Base-by-base conservation (phyloP, 1,140 invertebrate species). In the Drosophila obscura region DNA sequence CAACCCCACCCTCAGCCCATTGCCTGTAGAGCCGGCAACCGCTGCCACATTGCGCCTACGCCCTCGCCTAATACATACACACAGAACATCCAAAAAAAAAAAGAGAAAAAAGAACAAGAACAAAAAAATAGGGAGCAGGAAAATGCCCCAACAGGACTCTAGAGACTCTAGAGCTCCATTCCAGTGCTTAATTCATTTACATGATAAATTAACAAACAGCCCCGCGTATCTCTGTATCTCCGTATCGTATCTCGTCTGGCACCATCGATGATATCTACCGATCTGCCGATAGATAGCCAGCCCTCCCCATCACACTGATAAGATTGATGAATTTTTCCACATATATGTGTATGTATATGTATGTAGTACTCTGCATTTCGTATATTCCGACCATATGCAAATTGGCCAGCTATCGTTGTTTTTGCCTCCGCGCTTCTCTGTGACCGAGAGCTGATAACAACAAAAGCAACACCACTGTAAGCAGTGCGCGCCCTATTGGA, bases 301-400 rank as follows among this genome's bases (percentile, higher is more conserved):
- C 50, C 8, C 24, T 19, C 5, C 51, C 51, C 2, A 52, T 11
- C 31, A 31, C 43, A 26, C 58, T 55, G 76, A 79, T 79, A 77
- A 79, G 77, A 79, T 77, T 80, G 80, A 84, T 85, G 81, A 77
- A 66, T 77, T 64, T 69, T 62, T 41, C 2, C 39, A 28, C 2
- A 35, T 35, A 11, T 35, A 11, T 39, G 4, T 7, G 2, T 35
- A n/a, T 73, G 62, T 39, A 41, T 56, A 60, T 64, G 15, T 60
- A 63, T 55, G 13, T 56, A 13, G 45, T 48, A 39, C 22, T 68
- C 24, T 52, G 46, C 57, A 57, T 65, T 39, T 19, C 26, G 5
- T 58, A 69, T 48, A 82, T 79, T 58, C 64, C 56, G 73, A 74
- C 83, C 83, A 87, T 87, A 87, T 87, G 83, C 73, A 87, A 87